phyloP scores from a whole-genome alignment of 2,113 vertebrate species.

The Lagenorhynchus albirostris region DNA sequence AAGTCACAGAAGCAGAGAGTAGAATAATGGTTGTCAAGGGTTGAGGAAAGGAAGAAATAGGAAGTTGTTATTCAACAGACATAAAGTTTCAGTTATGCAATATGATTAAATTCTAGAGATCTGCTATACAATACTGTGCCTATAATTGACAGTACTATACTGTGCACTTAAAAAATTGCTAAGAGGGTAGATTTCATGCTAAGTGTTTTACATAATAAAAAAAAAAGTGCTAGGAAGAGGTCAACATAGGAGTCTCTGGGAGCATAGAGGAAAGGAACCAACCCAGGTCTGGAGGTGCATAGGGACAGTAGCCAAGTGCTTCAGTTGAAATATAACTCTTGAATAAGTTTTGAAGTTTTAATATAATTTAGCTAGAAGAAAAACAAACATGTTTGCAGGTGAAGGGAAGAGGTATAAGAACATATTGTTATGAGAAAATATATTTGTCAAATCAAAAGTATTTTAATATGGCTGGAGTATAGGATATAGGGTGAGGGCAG shows the following conservation, averaged over 20 bases:
- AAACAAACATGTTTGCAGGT: background rate
- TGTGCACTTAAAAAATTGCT: background rate
- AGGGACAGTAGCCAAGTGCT: background rate
- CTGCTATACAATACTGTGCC: background rate
- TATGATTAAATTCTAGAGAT: background rate
- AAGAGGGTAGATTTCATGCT: background rate
- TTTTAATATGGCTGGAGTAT: background rate
- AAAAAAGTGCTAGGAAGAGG: background rate
- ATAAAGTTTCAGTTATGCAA: background rate
- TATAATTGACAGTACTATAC: background rate
- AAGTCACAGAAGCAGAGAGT: background rate
- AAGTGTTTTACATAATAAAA: background rate
- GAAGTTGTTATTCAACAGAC: background rate
- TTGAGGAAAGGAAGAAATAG: background rate
- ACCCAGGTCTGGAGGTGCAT: background rate
- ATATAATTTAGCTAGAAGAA: background rate
- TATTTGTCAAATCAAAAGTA: background rate
- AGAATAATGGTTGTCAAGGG: background rate
- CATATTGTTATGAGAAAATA: background rate
- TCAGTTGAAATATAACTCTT: background rate
- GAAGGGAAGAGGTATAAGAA: background rate
- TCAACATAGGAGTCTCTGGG: background rate
- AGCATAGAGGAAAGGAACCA: background rate
- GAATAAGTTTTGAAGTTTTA: background rate
- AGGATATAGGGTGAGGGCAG: background rate